A percentile compares a stretch with the other conserved stretches of the same genome.
phyloP scores from a whole-genome alignment of 2,888 invertebrate species.

The Philhelius pedissequus region DNA sequence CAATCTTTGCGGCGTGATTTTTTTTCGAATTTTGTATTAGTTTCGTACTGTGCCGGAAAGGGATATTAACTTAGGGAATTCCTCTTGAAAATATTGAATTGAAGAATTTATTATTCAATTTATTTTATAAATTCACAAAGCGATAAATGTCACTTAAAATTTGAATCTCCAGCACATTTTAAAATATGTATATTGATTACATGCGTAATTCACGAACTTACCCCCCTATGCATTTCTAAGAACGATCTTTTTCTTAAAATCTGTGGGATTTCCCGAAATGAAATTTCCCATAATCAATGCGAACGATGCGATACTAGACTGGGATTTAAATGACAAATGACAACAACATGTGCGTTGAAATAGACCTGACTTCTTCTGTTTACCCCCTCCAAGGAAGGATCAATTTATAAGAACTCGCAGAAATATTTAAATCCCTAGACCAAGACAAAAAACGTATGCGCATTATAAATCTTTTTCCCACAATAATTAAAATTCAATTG shows the following conservation, averaged over 20 bases:
- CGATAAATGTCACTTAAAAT: background rate
- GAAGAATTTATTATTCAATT: background rate
- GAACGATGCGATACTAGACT: background rate
- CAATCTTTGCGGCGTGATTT: no score
- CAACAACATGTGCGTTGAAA: slow-evolving; percentile 40
- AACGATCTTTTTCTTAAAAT: background rate
- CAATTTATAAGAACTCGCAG: background rate
- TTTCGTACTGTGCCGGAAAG: no score
- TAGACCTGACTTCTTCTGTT: background rate
- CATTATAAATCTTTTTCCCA: slow-evolving; percentile 38
- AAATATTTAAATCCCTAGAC: background rate
- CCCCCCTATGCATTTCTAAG: background rate
- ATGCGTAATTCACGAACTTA: no score
- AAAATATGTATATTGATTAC: background rate
- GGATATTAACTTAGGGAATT: no score
- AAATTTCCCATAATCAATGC: slow-evolving; percentile 58
- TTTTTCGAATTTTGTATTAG: no score
- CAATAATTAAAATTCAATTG: slow-evolving; percentile 65
- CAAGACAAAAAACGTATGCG: background rate
- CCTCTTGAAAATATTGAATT: no score
- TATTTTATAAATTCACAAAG: background rate
- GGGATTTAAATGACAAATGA: slow-evolving; percentile 27
- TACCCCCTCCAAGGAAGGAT: slow-evolving; percentile 42
- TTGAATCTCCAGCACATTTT: background rate
- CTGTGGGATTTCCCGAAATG: slow-evolving; percentile 53